Conservation (phyloP, 2,888 invertebrate genomes). For the Drosophila falleni region DNA sequence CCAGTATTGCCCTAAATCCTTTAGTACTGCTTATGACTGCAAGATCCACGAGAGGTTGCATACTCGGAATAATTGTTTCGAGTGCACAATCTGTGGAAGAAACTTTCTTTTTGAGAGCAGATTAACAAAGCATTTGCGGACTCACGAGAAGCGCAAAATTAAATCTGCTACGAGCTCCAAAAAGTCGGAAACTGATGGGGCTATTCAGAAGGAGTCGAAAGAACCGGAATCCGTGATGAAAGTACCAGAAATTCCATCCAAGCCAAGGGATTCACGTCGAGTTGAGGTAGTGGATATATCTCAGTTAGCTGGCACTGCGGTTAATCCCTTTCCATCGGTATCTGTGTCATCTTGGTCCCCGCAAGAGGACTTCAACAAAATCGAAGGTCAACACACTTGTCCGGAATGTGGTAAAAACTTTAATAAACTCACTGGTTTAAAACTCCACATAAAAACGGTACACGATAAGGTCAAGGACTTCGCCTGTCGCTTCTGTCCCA, state of each 20-base stretch:
- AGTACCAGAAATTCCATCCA: neutral
- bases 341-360: slow-evolving; percentile 82
- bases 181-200: neutral
- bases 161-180: slow-evolving; percentile 22
- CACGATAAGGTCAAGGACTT: slow-evolving; percentile 84
- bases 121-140: slow-evolving; percentile 79
- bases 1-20: slow-evolving; percentile 82
- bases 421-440: slow-evolving; percentile 81
- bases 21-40: slow-evolving; percentile 81
- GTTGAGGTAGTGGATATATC: slow-evolving; percentile 73
- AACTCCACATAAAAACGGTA: slow-evolving; percentile 82
- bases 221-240: neutral
- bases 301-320: slow-evolving; percentile 80
- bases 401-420: slow-evolving; percentile 83
- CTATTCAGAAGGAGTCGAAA: neutral
- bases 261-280: slow-evolving; percentile 46
- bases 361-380: slow-evolving; percentile 83
- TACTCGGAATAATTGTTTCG: slow-evolving; percentile 81
- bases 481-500: slow-evolving; percentile 82
- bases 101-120: slow-evolving; percentile 81
- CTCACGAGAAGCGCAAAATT: slow-evolving; percentile 80
- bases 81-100: slow-evolving; percentile 82
- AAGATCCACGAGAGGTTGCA: slow-evolving; percentile 82
- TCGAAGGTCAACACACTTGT: slow-evolving; percentile 83
- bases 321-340: slow-evolving; percentile 81